Conservation (phyloP, 2,888 invertebrate genomes). For the Halocaridina rubra region DNA sequence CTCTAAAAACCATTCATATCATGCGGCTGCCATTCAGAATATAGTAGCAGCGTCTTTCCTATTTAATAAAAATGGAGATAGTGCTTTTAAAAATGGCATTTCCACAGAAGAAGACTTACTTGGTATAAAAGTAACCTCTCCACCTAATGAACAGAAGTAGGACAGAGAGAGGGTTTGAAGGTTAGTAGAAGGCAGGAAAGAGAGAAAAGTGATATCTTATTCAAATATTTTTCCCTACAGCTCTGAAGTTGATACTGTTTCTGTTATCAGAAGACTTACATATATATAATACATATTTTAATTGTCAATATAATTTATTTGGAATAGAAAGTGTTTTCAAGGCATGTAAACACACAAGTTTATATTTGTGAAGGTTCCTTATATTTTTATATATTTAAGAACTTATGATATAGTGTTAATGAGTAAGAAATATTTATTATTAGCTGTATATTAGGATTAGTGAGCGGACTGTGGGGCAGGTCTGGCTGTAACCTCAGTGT, state of each 20-base stretch:
- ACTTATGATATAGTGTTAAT: too few relatives aligned
- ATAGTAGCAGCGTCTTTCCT: slow-evolving; percentile 13
- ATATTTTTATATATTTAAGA: too few relatives aligned
- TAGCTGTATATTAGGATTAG: slow-evolving; percentile 40
- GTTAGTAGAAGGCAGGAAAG: slow-evolving; percentile 43
- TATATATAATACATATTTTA: too few relatives aligned
- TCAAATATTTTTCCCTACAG: background rate
- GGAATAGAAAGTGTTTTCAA: too few relatives aligned
- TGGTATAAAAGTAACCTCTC: slow-evolving; percentile 56
- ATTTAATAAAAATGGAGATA: slow-evolving; percentile 10
- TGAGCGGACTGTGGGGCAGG: slow-evolving; percentile 54
- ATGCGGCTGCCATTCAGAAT: slow-evolving; percentile 34
- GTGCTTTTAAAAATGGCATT: slow-evolving; percentile 4
- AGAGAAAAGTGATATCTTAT: slow-evolving; percentile 15
- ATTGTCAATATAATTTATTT: too few relatives aligned
- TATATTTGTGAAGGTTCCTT: too few relatives aligned
- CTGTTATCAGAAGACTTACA: too few relatives aligned
- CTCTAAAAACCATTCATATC: slow-evolving; percentile 30
- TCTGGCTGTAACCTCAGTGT: slow-evolving; percentile 44
- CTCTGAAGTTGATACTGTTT: too few relatives aligned
- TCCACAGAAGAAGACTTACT: slow-evolving; percentile 43
- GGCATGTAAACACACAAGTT: too few relatives aligned
- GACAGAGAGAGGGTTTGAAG: slow-evolving; percentile 44
- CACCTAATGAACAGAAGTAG: slow-evolving; percentile 45
- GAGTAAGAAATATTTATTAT: background rate